A percentile compares a stretch with the other conserved stretches of the same genome.
phyloP scores from a whole-genome alignment of 2,888 invertebrate species.

The Dinocampus coccinellae region DNA sequence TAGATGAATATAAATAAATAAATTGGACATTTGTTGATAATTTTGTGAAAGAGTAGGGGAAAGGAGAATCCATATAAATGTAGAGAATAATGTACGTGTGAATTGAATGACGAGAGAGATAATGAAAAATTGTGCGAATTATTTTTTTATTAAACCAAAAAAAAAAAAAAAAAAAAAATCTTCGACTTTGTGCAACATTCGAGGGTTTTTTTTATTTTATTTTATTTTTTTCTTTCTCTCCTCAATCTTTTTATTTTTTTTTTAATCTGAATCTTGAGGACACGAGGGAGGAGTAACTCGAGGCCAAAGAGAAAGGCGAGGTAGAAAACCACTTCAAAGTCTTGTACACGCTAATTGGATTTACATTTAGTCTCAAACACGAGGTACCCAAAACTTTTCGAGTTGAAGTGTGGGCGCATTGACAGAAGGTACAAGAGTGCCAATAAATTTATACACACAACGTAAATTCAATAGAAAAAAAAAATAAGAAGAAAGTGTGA shows the following conservation, averaged over 20 bases:
- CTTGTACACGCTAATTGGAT: constrained; percentile 45
- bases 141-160: too few relatives aligned
- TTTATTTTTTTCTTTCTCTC: too few relatives aligned
- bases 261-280: not conserved
- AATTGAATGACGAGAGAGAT: constrained; percentile 27
- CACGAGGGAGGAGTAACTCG: constrained; percentile 23
- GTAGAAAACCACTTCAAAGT: constrained; percentile 41
- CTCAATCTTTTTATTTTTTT: too few relatives aligned
- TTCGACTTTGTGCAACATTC: too few relatives aligned
- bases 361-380: constrained; percentile 30
- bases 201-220: too few relatives aligned
- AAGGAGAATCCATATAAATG: too few relatives aligned
- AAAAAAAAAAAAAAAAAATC: too few relatives aligned
- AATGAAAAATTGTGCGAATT: too few relatives aligned
- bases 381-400: constrained; percentile 8
- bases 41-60: not conserved
- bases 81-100: constrained; percentile 29
- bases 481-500: not conserved
- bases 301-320: not conserved
- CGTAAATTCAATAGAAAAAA: not conserved
- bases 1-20: too few relatives aligned
- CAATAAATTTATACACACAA: not conserved
- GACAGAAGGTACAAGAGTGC: not conserved
- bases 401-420: not conserved
- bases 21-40: constrained; percentile 23